Base-by-base conservation (phyloP, 2,797 vertebrate genomes). In the Kryptolebias ocellatus region DNA sequence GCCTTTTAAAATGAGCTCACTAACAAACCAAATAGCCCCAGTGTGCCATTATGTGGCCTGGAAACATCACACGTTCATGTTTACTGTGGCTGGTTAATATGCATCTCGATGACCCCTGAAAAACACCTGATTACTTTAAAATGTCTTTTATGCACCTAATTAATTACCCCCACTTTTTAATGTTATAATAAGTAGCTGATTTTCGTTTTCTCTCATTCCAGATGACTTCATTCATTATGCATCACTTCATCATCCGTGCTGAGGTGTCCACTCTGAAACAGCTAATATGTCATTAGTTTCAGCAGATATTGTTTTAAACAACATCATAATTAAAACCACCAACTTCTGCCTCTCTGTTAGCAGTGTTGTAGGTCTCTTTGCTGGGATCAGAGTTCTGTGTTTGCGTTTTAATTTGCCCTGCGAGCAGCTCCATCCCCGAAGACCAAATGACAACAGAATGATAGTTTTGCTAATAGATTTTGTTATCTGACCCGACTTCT, bases 401-500 rank as follows among this genome's bases (percentile, higher is more conserved):
- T 86, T 88, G 72, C 72, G 70, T 74, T 84, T 85, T 62, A 73
- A 80, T 85, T 77, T 76, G 59, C 81, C 83, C 59, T 0, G 52
- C 56, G 72, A 84, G 77, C 82, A 12, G 63, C 68, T 68, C 56
- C 76, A 50, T 81, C 88, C 83, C 85, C 16, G 4, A 69, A 84
- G 87, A 81, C 80, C 62, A 59, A 87, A 90, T 80, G 85, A 88
- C 90, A 91, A 85, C 85, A 90, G 82, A 90, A 85, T 90, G 88
- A 89, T 88, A 87, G 85, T 81, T 90, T 84, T 79, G 59, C 88
- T 92, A 90, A 93, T 91, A 87, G 90, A 93, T 90, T 91, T 91
- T 85, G 86, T 90, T 86, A 91, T 92, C 87, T 89, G 87, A 92
- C 72, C 82, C 79, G 77, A 75, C 83, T 90, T 89, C 82, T 90